These are phyloP conservation scores for Pavo muticus DNA, from an alignment of 2,113 vertebrate genomes.

Conservation along the genomic window DNA sequence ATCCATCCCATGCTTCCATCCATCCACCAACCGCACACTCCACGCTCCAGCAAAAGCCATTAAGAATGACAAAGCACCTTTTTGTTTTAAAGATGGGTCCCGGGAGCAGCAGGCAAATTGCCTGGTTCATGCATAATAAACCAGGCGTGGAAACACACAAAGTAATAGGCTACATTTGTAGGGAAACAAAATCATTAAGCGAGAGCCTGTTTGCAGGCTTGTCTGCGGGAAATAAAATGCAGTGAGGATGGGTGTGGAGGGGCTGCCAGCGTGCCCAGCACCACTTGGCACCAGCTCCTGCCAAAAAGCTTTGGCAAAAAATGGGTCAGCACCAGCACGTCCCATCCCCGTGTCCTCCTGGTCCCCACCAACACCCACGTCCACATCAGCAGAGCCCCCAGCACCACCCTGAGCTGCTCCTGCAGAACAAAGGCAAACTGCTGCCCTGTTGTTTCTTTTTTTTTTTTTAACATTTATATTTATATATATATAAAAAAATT, in stretches of 20 bases:
- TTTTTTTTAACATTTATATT: conserved; percentile 75
- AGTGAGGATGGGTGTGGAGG: not conserved
- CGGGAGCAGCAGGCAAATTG: conserved; percentile 43
- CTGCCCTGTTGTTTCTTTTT: not conserved
- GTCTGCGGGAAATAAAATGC: not conserved
- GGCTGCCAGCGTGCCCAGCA: no score
- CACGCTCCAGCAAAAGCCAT: conserved; percentile 32
- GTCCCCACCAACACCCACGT: fast-evolving
- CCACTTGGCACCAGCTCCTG: not conserved
- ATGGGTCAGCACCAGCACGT: not conserved
- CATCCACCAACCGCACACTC: not conserved
- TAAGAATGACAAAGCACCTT: conserved; percentile 41
- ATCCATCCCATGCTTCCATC: not conserved
- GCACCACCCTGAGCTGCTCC: fast-evolving
- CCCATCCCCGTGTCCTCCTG: not conserved
- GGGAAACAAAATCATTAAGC: not conserved
- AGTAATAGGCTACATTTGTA: not conserved
- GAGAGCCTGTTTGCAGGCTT: not conserved
- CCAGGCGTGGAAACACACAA: conserved; percentile 22
- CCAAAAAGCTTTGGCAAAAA: not conserved
- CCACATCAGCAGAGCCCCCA: not conserved
- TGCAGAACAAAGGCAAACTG: not conserved
- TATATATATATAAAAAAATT: conserved; percentile 84
- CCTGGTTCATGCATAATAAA: conserved; percentile 61
- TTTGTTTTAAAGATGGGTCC: conserved; percentile 54